Evolutionary conservation across 2,797 vertebrate genomes (phyloP), one percentile per base, ranked within the genome.

Genomic region (Falco peregrinus): DNA sequence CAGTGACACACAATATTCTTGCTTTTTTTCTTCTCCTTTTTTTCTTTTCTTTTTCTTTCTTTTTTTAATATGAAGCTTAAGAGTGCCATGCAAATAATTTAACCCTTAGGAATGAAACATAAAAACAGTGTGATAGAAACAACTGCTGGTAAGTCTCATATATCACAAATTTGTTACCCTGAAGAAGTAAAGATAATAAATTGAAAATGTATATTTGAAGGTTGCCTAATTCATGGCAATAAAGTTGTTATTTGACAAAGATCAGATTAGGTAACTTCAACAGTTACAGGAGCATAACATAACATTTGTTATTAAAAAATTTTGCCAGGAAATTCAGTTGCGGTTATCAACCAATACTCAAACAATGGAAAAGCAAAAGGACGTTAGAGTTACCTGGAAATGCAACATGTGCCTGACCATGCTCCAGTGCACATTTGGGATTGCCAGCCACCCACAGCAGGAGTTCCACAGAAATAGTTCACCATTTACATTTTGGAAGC

Each of bases 321-420:
- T 94, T 92, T 87, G 35, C 22, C 48, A 74, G 53, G 60, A 91
- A 92, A 65, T 80, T 56, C n/a, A 91, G 29, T 50, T 90, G 21
- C 67, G 51, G 6, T 82, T 84, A 53, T 67, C 56, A 79, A 31
- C 28, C 20, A 53, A 60, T 31, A 59, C 18, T 59, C n/a, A 57
- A 87, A 60, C 18, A 79, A 35, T 37, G 37, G 53, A 92, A 85
- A 53, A 53, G 14, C 45, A 77, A 91, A 68, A 83, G 48, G 22
- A n/a, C 67, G 53, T 63, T 51, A 35, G 10, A 67, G 56, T 60
- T 76, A 82, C 31, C 51, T 89, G 67, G 77, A 77, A 96, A 68
- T 50, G 53, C 64, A 84, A 50, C 51, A 59, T 47, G 39, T 74
- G 39, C 60, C 87, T 85, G 53, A 89, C 51, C 43, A 25, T 33